phyloP scores from a whole-genome alignment of 1,140 invertebrate genomes.

The Rhopalosiphum padi region DNA sequence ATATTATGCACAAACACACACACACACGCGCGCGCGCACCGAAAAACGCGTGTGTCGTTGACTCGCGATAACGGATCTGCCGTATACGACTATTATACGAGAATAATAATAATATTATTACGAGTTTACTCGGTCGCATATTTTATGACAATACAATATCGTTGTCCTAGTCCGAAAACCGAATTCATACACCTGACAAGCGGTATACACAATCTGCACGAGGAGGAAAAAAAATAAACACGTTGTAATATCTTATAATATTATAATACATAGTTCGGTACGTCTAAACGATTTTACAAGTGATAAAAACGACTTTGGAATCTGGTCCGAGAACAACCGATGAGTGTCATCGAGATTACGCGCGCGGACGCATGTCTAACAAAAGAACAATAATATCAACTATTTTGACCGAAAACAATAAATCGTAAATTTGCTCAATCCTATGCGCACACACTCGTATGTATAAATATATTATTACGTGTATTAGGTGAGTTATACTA shows the following conservation, averaged over 20 bases:
- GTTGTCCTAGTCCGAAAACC: neutral
- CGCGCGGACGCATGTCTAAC: neutral
- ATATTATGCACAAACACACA: neutral
- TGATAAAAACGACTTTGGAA: neutral
- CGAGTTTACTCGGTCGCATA: neutral
- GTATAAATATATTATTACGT: neutral
- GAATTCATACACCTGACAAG: neutral
- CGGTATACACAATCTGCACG: neutral
- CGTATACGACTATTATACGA: neutral
- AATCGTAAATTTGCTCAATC: neutral
- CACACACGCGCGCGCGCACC: too few species aligned
- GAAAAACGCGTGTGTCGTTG: neutral
- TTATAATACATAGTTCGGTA: neutral
- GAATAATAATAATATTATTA: neutral
- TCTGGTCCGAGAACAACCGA: neutral
- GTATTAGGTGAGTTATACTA: neutral
- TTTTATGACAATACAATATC: conserved; percentile 11
- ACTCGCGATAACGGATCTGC: neutral
- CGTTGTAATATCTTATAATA: neutral
- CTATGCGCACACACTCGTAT: neutral
- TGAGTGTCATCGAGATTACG: neutral
- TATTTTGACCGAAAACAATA: conserved; percentile 15
- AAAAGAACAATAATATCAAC: conserved; percentile 6
- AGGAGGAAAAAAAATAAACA: neutral
- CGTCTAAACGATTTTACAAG: neutral